Conservation (phyloP, 2,113 vertebrate genomes). For the Hemichromis elongatus region DNA sequence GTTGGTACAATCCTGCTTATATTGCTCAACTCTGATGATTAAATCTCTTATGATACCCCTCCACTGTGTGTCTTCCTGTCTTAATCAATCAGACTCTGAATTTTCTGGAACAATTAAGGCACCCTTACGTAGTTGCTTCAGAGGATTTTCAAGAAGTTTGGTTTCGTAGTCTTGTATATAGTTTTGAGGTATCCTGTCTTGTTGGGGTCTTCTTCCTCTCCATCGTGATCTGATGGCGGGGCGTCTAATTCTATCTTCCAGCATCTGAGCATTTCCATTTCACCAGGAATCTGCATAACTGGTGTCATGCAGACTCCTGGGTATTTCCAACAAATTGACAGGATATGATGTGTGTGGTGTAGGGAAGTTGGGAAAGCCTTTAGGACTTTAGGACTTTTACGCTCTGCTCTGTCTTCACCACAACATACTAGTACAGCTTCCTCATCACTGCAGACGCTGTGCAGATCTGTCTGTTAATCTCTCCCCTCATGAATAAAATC, state of each 20-base stretch:
- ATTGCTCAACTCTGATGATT: too few species aligned
- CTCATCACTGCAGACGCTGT: fast-evolving
- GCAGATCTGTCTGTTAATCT: background rate
- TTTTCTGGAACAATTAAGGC: background rate
- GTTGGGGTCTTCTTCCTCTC: background rate
- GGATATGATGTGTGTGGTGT: background rate
- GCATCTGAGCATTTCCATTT: background rate
- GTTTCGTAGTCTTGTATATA: background rate
- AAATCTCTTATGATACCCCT: too few species aligned
- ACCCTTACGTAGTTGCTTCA: background rate
- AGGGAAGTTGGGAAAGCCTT: background rate
- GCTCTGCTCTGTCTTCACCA: background rate
- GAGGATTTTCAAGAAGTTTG: background rate
- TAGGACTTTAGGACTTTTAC: background rate
- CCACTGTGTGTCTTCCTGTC: too few species aligned
- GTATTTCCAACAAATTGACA: background rate
- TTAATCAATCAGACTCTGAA: background rate
- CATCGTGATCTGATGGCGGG: background rate
- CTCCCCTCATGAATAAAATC: background rate
- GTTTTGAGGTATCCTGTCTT: background rate
- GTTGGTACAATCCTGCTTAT: too few species aligned
- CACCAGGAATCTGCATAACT: background rate
- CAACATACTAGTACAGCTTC: background rate
- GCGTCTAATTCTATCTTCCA: background rate
- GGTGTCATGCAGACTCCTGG: background rate